Conservation (phyloP, 2,888 invertebrate species). For the Tuberolachnus salignus region DNA sequence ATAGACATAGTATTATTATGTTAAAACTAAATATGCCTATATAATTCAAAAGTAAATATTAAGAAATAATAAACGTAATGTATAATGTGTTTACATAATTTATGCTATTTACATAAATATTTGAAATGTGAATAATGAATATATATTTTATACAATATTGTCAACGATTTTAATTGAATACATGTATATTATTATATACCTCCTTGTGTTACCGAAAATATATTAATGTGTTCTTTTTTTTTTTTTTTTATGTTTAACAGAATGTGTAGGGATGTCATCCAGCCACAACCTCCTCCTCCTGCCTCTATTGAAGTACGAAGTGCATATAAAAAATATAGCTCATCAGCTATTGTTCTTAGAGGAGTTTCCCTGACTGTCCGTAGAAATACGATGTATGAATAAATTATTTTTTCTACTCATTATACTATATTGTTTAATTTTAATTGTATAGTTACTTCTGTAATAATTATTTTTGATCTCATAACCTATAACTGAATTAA, state of each 20-base stretch:
- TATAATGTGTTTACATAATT: no score
- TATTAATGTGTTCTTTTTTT: neutral
- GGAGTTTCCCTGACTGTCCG: constrained; percentile 63
- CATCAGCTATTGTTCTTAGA: constrained; percentile 56
- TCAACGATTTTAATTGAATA: neutral
- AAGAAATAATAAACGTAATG: no score
- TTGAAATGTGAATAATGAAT: neutral
- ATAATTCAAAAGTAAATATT: no score
- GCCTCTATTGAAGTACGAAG: constrained; percentile 56
- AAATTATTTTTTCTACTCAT: neutral
- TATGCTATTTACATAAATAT: neutral
- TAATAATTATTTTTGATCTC: no score
- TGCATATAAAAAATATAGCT: constrained; percentile 57
- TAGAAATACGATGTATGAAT: constrained; percentile 43
- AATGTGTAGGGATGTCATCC: constrained; percentile 51
- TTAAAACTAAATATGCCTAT: neutral
- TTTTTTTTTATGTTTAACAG: constrained; percentile 31
- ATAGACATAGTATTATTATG: neutral
- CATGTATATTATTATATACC: neutral
- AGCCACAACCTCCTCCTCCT: constrained; percentile 26
- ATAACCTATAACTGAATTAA: no score
- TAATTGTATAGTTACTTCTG: no score
- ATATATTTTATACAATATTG: neutral
- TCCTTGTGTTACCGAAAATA: neutral
- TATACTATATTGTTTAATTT: neutral